Evolutionary conservation across 2,113 vertebrate species (phyloP), one percentile per base, ranked within the genome.

Genomic region (Archilochus colubris): DNA sequence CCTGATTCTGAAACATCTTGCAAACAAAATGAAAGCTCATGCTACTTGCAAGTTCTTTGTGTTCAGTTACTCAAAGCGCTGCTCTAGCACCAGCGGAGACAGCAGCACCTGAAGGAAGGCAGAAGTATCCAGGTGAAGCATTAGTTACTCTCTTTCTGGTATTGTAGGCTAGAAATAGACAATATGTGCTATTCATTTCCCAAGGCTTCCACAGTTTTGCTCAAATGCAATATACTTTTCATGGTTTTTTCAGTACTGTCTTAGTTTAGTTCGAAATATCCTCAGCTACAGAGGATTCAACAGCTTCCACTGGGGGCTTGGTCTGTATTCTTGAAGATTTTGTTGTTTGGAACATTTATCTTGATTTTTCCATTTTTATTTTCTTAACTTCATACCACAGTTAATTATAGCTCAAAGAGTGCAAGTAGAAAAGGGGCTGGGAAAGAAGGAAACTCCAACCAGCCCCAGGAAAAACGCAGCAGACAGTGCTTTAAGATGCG

Each of bases 321-420:
- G 23, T 31, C 64, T 3, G 1, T 40, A 14, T 43, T 30, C 7
- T 74, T 46, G 44, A 73, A 68, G 68, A 55, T 67, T 63, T 88
- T 69, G 30, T 78, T 59, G 12, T 72, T 91, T 91, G 27, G 23
- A 33, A 59, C 1, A 1, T 61, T 75, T 83, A 68, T 62, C 51
- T 44, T 79, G 46, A 48, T 74, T 91, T 82, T 86, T 87, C 40
- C 54, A 25, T 88, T 85, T 92, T 54, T 93, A 55, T 92, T 91
- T 91, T 88, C 89, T 94, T 69, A 73, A 66, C 46, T 89, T 85
- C 61, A 51, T 85, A 38, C 30, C 78, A 36, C 44, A 70, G 57
- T 70, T 92, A 82, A 76, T 73, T 79, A 87, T 46, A 93, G 66
- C 43, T 88, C 53, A 48, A 46, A 62, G 38, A 55, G 17, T 50